Conservation (phyloP, 2,113 vertebrate genomes). For the Dasyornis broadbenti region DNA sequence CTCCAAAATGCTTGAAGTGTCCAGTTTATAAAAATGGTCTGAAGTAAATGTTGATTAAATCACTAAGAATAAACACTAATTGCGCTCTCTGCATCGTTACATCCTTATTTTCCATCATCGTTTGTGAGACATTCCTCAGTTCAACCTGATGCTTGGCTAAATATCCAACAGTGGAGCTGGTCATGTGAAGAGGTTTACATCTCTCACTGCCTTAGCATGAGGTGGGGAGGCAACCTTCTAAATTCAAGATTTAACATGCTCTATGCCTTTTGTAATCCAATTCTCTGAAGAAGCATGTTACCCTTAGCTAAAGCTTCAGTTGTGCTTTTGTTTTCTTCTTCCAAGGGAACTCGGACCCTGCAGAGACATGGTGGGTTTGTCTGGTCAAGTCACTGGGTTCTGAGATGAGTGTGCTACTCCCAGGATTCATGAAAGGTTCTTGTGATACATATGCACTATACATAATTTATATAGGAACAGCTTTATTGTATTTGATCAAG, state of each 20-base stretch:
- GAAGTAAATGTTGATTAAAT: neutral
- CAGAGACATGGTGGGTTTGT: neutral
- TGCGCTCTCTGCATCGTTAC: neutral
- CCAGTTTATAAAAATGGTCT: neutral
- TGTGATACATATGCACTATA: neutral
- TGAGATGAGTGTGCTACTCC: neutral
- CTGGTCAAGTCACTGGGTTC: neutral
- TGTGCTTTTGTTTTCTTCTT: neutral
- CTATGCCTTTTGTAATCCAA: neutral
- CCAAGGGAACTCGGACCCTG: neutral
- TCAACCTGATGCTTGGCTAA: neutral
- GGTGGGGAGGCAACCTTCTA: neutral
- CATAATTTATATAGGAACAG: neutral
- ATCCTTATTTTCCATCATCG: neutral
- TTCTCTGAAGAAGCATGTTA: neutral
- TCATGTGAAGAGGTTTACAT: accelerated
- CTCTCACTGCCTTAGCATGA: neutral
- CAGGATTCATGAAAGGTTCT: neutral
- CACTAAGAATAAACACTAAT: neutral
- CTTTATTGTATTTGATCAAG: neutral
- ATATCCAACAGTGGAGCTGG: neutral
- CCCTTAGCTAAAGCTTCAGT: neutral
- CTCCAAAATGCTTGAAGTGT: neutral
- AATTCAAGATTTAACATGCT: neutral
- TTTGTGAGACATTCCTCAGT: neutral